Percentiles rank a stretch among this genome's conserved stretches.
Evolutionary conservation across 2,888 invertebrate genomes (phyloP).

Genomic region (Chaitophorus viminalis): DNA sequence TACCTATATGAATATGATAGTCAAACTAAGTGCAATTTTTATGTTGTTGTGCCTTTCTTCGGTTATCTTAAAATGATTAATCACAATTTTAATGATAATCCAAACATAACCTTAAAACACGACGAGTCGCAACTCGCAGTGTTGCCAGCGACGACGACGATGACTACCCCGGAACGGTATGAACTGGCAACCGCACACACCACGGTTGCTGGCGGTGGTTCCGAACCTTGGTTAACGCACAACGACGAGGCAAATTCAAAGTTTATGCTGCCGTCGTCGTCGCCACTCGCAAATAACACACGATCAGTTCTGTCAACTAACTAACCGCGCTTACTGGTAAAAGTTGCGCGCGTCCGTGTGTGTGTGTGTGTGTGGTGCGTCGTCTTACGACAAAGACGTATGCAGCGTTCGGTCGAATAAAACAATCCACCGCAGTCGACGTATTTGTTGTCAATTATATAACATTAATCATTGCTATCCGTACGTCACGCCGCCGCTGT

Average conservation of each 20-base stretch:
- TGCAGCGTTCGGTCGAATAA: too few species aligned
- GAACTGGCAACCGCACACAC: not conserved
- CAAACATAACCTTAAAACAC: constrained; percentile 44
- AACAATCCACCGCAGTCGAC: too few species aligned
- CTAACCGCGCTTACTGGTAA: too few species aligned
- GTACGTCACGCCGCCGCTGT: too few species aligned
- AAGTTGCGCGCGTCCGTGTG: too few species aligned
- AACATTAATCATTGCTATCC: too few species aligned
- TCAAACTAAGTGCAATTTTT: not conserved
- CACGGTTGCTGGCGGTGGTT: not conserved
- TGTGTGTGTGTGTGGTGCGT: not conserved
- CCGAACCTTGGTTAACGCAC: not conserved
- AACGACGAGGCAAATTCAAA: not conserved
- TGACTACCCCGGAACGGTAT: not conserved
- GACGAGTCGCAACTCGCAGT: not conserved
- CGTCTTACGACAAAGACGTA: not conserved
- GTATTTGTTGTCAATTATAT: too few species aligned
- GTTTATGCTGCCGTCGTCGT: not conserved
- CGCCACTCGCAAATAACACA: not conserved
- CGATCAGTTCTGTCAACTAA: not conserved
- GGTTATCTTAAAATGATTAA: constrained; percentile 59
- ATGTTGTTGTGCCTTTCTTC: not conserved
- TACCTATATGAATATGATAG: too few species aligned
- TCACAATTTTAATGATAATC: constrained; percentile 36
- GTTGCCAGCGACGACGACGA: not conserved